A percentile compares a stretch with the other conserved stretches of the same genome.
Evolutionary conservation across 2,113 vertebrate species (phyloP).

Genomic region (Pygoscelis antarcticus): DNA sequence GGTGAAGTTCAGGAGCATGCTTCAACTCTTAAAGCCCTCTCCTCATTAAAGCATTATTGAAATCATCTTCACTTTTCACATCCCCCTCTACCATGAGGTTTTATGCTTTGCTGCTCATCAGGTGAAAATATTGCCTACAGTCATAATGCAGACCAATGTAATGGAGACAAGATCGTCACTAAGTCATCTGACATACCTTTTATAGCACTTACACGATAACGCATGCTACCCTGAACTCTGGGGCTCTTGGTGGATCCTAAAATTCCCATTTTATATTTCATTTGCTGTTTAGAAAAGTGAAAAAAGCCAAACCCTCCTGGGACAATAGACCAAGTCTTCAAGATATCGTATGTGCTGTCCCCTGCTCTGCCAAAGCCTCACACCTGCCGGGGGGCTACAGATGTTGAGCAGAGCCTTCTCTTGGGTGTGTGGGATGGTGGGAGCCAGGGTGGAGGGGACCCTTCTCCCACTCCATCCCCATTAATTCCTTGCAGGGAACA

Average conservation of each 20-base stretch:
- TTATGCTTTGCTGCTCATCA: background rate
- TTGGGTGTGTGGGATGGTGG: too few species aligned
- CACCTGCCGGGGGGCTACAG: accelerated
- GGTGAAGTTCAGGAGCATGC: background rate
- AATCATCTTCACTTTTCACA: background rate
- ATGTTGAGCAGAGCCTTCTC: background rate
- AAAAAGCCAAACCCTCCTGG: background rate
- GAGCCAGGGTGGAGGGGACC: background rate
- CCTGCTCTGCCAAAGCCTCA: background rate
- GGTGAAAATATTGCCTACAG: background rate
- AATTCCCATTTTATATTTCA: background rate
- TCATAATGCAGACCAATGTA: background rate
- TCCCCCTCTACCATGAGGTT: background rate
- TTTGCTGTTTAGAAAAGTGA: background rate
- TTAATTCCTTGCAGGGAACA: background rate
- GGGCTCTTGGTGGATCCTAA: background rate
- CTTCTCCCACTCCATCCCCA: background rate
- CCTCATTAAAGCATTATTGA: background rate
- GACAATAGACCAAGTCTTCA: background rate
- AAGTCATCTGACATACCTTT: background rate
- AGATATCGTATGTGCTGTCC: background rate
- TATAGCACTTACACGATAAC: background rate
- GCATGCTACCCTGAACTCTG: background rate
- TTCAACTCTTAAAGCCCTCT: background rate
- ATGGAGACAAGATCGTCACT: background rate